Evolutionary conservation across 2,888 invertebrate species (phyloP).

Genomic region (Hetaerina titia): DNA sequence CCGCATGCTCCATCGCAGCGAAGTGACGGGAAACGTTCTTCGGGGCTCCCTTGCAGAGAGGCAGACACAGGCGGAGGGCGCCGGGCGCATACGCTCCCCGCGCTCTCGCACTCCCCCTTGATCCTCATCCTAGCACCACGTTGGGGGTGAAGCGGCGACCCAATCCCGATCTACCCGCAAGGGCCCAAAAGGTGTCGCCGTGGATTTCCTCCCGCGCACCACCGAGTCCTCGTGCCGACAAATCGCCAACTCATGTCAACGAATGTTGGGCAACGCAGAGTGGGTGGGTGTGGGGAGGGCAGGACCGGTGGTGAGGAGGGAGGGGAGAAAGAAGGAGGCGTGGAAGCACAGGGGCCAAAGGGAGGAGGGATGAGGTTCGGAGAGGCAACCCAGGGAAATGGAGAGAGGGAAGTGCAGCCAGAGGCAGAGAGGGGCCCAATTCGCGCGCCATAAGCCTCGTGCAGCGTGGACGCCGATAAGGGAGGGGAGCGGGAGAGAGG

Average conservation of each 20-base stretch:
- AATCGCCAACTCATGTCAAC: constrained; percentile 36
- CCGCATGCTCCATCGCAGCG: neutral
- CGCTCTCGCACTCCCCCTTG: neutral
- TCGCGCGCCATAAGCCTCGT: too few species aligned
- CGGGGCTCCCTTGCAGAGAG: neutral
- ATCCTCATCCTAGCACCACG: neutral
- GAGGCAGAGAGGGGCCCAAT: neutral
- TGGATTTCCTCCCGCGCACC: neutral
- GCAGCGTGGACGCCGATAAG: neutral
- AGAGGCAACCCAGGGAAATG: neutral
- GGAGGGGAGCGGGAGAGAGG: neutral
- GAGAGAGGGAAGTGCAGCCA: neutral
- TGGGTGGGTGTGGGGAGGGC: neutral
- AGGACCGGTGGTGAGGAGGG: neutral
- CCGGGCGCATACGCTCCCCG: neutral
- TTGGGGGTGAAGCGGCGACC: neutral
- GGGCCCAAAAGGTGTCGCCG: neutral
- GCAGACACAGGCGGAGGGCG: neutral
- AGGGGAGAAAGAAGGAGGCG: neutral
- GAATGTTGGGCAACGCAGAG: neutral
- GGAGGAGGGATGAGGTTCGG: neutral
- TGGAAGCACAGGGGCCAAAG: neutral
- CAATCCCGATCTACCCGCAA: neutral
- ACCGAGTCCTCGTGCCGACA: neutral
- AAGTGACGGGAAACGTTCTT: neutral